A percentile compares a stretch with the other conserved stretches of the same genome.
Evolutionary conservation across 2,797 vertebrate genomes (phyloP).

Genomic region (Clarias pachynema): DNA sequence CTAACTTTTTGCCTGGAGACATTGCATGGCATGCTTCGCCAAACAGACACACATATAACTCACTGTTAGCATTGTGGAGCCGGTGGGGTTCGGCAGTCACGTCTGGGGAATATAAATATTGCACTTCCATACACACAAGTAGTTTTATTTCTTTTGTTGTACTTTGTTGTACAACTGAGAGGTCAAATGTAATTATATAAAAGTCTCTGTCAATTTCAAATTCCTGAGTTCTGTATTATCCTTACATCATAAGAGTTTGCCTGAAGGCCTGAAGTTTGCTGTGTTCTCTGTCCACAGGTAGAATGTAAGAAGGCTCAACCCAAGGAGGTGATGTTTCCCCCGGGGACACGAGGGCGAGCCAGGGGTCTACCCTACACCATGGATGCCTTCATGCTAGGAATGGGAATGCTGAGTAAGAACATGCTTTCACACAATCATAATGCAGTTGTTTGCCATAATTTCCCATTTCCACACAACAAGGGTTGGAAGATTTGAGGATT

Average conservation of each 20-base stretch:
- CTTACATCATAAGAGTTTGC: background rate
- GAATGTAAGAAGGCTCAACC: conserved; percentile 95
- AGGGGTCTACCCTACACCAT: conserved; percentile 88
- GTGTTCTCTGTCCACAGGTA: conserved; percentile 75
- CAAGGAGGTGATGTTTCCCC: conserved; percentile 92
- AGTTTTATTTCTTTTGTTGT: conserved; percentile 36
- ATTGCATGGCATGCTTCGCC: conserved; percentile 44
- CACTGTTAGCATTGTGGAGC: conserved; percentile 39
- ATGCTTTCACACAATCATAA: conserved; percentile 17
- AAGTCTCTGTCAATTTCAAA: background rate
- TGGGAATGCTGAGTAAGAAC: conserved; percentile 91
- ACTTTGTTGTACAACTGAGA: conserved; percentile 17
- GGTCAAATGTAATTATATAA: background rate
- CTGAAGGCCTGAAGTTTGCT: background rate
- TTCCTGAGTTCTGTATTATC: background rate
- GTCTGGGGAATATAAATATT: conserved; percentile 44
- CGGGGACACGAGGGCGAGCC: conserved; percentile 87
- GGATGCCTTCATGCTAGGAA: conserved; percentile 91
- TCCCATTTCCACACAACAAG: too few relatives aligned
- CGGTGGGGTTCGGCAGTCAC: conserved; percentile 32
- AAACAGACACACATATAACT: conserved; percentile 55
- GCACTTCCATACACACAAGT: conserved; percentile 31
- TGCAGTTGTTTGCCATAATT: background rate
- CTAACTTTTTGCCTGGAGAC: conserved; percentile 50
- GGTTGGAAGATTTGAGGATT: background rate